A percentile compares a stretch with the other conserved stretches of the same genome.
Conservation (phyloP, 2,888 invertebrate genomes). For the Erebia epiphron region DNA sequence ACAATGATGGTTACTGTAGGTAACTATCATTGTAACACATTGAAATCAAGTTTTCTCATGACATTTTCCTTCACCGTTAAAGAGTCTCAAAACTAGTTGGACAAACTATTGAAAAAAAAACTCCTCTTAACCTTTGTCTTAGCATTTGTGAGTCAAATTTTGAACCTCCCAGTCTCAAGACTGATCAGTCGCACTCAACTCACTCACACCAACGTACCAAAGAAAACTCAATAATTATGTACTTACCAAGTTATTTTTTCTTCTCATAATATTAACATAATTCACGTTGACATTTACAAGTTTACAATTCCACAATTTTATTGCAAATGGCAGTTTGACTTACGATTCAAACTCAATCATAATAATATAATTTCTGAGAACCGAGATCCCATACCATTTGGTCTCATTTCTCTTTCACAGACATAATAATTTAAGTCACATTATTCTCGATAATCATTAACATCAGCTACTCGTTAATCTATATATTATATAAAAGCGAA, state of each 20-base stretch:
- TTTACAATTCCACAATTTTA: slow-evolving; percentile 24
- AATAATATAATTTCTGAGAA: slow-evolving; percentile 13
- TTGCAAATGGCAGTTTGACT: slow-evolving; percentile 30
- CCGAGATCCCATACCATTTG: slow-evolving; percentile 1
- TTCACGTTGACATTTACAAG: slow-evolving; percentile 34
- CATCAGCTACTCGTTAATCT: too few relatives aligned
- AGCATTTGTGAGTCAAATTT: not conserved
- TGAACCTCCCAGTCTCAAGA: not conserved
- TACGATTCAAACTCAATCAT: slow-evolving; percentile 22
- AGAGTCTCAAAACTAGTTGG: too few relatives aligned
- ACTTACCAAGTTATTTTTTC: not conserved
- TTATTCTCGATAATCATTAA: not conserved
- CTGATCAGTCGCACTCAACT: too few relatives aligned
- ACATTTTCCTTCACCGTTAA: too few relatives aligned
- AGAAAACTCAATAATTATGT: not conserved
- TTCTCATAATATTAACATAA: slow-evolving; percentile 16
- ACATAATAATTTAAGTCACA: not conserved
- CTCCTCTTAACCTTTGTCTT: too few relatives aligned
- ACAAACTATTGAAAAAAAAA: too few relatives aligned
- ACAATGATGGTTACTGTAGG: too few relatives aligned
- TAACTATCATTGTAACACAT: too few relatives aligned
- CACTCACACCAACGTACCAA: not conserved
- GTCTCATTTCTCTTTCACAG: slow-evolving; percentile 12
- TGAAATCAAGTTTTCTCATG: too few relatives aligned
- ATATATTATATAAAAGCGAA: too few relatives aligned